Evolutionary conservation across 2,888 invertebrate species (phyloP), one percentile per base, ranked within the genome.

Genomic region (Trichogramma dendrolimi): DNA sequence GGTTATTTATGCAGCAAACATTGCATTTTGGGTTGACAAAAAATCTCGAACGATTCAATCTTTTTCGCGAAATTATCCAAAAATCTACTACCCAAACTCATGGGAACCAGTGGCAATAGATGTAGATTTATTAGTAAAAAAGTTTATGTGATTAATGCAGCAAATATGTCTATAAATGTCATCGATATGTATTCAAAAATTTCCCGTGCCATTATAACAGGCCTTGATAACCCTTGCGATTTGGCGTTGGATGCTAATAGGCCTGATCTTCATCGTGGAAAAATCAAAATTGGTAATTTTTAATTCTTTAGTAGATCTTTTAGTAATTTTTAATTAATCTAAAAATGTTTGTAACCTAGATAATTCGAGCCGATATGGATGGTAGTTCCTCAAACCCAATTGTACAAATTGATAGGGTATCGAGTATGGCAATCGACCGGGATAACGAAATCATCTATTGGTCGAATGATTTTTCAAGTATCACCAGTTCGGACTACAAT

Each of bases 401-500:
- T 0, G 14, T 59, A 1, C 48, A 56, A 7, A 46, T 48, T n/a
- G 38, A 38, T 4, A 47, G 40, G 0, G 52, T 59, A 8, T 58
- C 56, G 4, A 52, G 55, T 1, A 11, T 62, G 6, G 11, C 55
- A 6, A 43, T 62, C 3, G 62, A 62, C 43, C 55, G 59, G 10
- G 59, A 58, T 38, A 43, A 54, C 4, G 44, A 41, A n/a, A 55
- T 38, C n/a, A 40, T 62, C 10, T 62, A 59, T 41, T 62, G 59
- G 59, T 42, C 56, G 8, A 56, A 59, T 8, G 59, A 59, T 39
- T n/a, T 11, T 10, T 3, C 8, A 5, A 49, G 51, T 7, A 62
- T 62, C 38, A 56, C 55, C 6, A 46, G 38, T 5, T 53, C 55
- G n/a, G 62, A 62, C 38, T 62, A 62, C 59, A 47, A 62, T 4